phyloP scores from a whole-genome alignment of 2,888 invertebrate genomes.

The Cordilura impudica region DNA sequence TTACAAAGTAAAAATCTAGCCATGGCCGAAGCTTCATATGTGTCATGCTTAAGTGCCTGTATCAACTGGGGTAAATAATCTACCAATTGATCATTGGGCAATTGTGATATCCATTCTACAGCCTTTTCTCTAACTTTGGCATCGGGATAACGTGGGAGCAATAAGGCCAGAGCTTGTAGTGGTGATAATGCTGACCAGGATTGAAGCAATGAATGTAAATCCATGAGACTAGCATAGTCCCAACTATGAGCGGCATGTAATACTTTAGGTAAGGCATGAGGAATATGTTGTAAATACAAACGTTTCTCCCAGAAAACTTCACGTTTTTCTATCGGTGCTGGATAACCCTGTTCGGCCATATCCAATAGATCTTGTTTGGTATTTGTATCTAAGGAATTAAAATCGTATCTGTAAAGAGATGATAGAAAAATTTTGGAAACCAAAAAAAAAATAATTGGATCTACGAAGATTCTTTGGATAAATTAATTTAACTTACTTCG shows the following conservation, averaged over 20 bases:
- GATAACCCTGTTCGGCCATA: conserved; percentile 77
- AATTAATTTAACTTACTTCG: conserved; percentile 69
- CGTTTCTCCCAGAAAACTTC: conserved; percentile 95
- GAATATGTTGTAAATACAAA: conserved; percentile 89
- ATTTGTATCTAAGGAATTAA: conserved; percentile 89
- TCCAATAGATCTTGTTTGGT: conserved; percentile 77
- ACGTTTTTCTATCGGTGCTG: conserved; percentile 76
- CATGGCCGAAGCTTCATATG: conserved; percentile 92
- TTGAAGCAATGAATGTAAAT: conserved; percentile 90
- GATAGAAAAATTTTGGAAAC: background rate
- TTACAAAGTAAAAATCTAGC: conserved; percentile 90
- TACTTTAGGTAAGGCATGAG: conserved; percentile 92
- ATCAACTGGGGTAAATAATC: conserved; percentile 96
- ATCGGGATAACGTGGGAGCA: conserved; percentile 97
- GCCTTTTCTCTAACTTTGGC: conserved; percentile 91
- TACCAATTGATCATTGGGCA: conserved; percentile 92
- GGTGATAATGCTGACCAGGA: conserved; percentile 93
- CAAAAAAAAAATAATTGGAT: background rate
- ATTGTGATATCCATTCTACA: conserved; percentile 87
- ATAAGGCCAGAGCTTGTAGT: conserved; percentile 92
- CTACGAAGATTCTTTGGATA: background rate
- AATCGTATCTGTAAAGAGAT: conserved; percentile 79
- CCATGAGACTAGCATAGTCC: conserved; percentile 92
- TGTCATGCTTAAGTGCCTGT: conserved; percentile 93
- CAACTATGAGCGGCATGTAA: conserved; percentile 92